phyloP scores from a whole-genome alignment of 2,888 invertebrate species.

The Balanococcus diminutus region DNA sequence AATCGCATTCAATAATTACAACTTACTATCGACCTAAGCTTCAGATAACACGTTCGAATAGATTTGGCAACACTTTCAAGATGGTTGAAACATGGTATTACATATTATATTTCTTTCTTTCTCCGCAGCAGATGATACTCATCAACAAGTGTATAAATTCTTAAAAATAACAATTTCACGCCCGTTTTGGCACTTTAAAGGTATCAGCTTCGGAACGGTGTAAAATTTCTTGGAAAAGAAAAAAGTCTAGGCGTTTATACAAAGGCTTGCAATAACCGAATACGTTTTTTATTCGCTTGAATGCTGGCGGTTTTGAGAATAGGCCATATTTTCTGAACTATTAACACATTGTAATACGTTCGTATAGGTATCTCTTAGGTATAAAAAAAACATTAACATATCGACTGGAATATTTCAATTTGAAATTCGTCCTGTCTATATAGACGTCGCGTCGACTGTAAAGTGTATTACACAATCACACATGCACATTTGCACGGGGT shows the following conservation, averaged over 20 bases:
- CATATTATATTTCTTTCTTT: no score
- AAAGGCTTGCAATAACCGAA: not conserved
- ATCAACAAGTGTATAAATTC: constrained; percentile 20
- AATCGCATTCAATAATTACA: not conserved
- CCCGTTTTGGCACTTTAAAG: not conserved
- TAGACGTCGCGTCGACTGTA: not conserved
- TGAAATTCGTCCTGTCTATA: constrained; percentile 1
- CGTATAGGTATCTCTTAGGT: not conserved
- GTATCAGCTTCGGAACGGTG: not conserved
- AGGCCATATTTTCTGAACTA: not conserved
- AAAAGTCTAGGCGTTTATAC: not conserved
- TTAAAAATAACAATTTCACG: not conserved
- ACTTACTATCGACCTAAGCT: not conserved
- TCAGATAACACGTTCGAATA: not conserved
- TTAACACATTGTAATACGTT: not conserved
- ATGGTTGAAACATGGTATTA: not conserved
- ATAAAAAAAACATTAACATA: constrained; percentile 8
- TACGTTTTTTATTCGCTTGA: constrained; percentile 11
- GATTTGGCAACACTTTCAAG: not conserved
- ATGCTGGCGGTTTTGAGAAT: not conserved
- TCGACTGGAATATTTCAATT: constrained; percentile 7
- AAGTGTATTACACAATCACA: not conserved
- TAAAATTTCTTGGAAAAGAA: not conserved
- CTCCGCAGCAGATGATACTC: not conserved
- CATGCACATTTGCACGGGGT: not conserved